Evolutionary conservation across 2,113 vertebrate species (phyloP).

Genomic region (Bubo scandiacus): DNA sequence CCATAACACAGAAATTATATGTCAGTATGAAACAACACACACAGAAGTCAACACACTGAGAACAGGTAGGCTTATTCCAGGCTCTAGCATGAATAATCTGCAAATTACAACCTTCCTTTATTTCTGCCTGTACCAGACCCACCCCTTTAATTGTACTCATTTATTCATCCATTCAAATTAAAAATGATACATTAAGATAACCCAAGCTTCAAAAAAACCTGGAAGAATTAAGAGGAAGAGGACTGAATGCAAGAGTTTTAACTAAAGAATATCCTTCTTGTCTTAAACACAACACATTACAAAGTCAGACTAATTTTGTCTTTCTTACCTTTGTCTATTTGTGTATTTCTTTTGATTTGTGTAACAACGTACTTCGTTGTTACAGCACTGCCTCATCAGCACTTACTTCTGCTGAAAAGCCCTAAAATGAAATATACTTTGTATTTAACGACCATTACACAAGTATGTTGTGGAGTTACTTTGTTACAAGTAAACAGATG

Average conservation of each 20-base stretch:
- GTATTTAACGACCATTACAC: not conserved
- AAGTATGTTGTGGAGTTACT: not conserved
- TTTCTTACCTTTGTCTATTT: not conserved
- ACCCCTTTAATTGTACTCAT: slow-evolving; percentile 20
- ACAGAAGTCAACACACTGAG: not conserved
- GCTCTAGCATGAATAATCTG: not conserved
- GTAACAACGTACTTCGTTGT: not conserved
- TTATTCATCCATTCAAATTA: slow-evolving; percentile 9
- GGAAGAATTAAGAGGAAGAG: not conserved
- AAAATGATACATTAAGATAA: not conserved
- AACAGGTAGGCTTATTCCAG: slow-evolving; percentile 25
- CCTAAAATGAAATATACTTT: not conserved
- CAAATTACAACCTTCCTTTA: slow-evolving; percentile 16
- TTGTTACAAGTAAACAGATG: not conserved
- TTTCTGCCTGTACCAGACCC: not conserved
- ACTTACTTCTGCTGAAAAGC: not conserved
- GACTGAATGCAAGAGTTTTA: not conserved
- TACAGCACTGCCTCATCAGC: not conserved
- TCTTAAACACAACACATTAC: not conserved
- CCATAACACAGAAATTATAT: not conserved
- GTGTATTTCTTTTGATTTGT: not conserved
- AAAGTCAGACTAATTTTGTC: not conserved
- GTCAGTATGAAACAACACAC: not conserved
- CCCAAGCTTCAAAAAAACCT: not conserved
- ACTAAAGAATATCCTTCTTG: not conserved